phyloP scores from a whole-genome alignment of 64 coral and sea anemone genomes.

The Astreopora myriophthalma region DNA sequence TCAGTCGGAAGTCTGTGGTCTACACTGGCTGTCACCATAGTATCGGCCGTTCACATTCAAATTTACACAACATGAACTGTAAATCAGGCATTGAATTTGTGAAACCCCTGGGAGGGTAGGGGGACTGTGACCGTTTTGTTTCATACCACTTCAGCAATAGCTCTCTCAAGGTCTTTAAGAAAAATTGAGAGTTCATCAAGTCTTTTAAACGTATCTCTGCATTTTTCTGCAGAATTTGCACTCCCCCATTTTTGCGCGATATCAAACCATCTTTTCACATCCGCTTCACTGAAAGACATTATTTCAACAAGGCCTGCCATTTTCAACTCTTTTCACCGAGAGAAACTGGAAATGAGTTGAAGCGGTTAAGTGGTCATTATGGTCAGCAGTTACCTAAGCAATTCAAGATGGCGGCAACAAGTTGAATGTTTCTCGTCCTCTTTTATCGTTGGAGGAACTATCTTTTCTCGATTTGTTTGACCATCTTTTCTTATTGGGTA shows the following conservation, averaged over 20 bases:
- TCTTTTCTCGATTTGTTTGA: not conserved
- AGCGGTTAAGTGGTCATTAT: not conserved
- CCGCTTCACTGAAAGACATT: conserved; percentile 30
- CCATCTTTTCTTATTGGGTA: conserved; percentile 25
- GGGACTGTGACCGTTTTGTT: no score
- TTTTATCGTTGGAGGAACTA: conserved; percentile 13
- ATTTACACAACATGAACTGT: no score
- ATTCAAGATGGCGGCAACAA: conserved; percentile 32
- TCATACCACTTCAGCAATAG: conserved; percentile 27
- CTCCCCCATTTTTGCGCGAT: not conserved
- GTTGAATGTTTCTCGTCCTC: not conserved
- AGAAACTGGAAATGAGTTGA: not conserved
- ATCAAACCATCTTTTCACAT: conserved; percentile 72
- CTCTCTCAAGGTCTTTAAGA: conserved; percentile 17
- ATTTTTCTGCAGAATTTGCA: not conserved
- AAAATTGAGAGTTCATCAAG: conserved; percentile 36
- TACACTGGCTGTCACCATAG: no score
- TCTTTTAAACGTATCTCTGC: not conserved
- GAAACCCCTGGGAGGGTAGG: no score
- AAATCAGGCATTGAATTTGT: no score
- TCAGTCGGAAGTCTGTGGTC: no score
- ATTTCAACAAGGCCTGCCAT: not conserved
- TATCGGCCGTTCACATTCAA: no score
- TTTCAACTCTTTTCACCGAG: not conserved
- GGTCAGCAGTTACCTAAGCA: not conserved